Percentiles rank a stretch among this genome's conserved stretches.
phyloP scores from a whole-genome alignment of 2,888 invertebrate genomes.

The Taphrorychus bicolor region DNA sequence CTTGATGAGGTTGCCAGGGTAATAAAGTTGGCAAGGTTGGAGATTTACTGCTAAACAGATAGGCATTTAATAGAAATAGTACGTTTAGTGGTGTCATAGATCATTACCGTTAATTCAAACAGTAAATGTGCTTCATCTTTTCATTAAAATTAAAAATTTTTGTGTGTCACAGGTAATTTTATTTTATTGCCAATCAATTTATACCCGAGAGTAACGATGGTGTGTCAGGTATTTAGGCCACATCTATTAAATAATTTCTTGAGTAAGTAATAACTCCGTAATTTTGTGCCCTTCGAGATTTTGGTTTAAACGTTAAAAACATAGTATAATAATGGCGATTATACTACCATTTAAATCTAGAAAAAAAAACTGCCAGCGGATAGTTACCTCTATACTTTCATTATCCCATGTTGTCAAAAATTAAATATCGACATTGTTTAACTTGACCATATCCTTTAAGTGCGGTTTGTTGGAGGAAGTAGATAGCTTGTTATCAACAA shows the following conservation, averaged over 20 bases:
- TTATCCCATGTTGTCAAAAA: too few relatives aligned
- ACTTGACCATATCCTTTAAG: slow-evolving; percentile 17
- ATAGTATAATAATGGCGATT: too few relatives aligned
- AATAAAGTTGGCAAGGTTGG: slow-evolving; percentile 7
- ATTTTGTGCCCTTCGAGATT: too few relatives aligned
- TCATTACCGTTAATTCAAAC: background rate
- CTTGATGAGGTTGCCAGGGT: slow-evolving; percentile 1
- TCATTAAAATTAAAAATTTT: background rate
- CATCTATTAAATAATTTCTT: background rate
- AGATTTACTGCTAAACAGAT: slow-evolving; percentile 7
- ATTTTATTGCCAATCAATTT: background rate
- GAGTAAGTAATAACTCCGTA: background rate
- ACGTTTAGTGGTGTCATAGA: background rate
- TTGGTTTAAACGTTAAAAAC: too few relatives aligned
- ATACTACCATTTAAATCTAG: too few relatives aligned
- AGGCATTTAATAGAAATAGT: slow-evolving; percentile 5
- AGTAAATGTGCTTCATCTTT: background rate
- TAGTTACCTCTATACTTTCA: too few relatives aligned
- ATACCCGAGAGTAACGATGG: background rate
- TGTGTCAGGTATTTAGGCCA: background rate
- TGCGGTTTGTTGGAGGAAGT: slow-evolving; percentile 15
- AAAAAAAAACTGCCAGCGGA: too few relatives aligned
- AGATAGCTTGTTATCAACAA: slow-evolving; percentile 8
- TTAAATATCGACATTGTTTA: too few relatives aligned
- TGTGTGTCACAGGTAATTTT: background rate